phyloP scores from a whole-genome alignment of 2,888 invertebrate species.

The Orthosia gracilis region DNA sequence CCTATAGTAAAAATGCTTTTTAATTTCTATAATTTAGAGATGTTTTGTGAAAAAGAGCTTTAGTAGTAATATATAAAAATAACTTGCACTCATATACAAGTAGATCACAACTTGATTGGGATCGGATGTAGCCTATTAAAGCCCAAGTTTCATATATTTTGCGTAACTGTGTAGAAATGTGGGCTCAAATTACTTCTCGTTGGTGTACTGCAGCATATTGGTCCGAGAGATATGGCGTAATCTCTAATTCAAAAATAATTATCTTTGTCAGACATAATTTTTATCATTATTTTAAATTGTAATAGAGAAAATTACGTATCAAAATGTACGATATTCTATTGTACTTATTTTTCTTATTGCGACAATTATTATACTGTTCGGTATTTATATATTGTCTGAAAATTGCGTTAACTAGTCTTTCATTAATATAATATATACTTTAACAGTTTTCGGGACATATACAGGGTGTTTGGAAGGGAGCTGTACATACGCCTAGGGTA shows the following conservation, averaged over 20 bases:
- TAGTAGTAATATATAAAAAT: background rate
- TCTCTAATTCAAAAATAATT: conserved; percentile 62
- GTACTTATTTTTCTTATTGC: background rate
- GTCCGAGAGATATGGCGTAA: conserved; percentile 36
- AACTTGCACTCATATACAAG: background rate
- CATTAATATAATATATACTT: no score
- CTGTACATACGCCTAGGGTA: no score
- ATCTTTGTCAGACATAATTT: conserved; percentile 41
- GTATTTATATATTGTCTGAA: background rate
- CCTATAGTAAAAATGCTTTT: no score
- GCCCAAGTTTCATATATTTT: conserved; percentile 51
- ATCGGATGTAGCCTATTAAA: conserved; percentile 52
- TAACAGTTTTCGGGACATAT: no score
- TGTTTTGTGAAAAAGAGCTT: background rate
- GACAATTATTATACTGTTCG: background rate
- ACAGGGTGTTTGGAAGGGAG: no score
- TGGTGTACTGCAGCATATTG: conserved; percentile 20
- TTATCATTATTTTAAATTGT: conserved; percentile 43
- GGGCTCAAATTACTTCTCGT: conserved; percentile 43
- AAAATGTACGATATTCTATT: background rate
- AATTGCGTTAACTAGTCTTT: background rate
- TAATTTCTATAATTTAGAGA: no score
- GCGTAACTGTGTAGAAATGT: conserved; percentile 56
- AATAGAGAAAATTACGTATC: conserved; percentile 14
- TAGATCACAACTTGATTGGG: conserved; percentile 6